phyloP scores from a whole-genome alignment of 2,113 vertebrate genomes.

The Oncorhynchus clarkii region DNA sequence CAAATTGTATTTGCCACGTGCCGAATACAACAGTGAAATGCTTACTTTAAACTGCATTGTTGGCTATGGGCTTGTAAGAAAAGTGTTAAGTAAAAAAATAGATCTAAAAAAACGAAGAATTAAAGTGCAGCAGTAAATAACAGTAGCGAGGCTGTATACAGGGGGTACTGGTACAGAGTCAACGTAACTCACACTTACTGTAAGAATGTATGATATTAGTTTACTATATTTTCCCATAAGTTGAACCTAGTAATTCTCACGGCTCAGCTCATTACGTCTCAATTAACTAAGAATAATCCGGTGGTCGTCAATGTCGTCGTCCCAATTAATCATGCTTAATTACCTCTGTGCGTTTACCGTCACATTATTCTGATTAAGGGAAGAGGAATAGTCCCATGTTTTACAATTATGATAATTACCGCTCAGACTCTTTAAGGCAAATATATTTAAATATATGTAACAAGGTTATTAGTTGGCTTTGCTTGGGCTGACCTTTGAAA shows the following conservation, averaged over 20 bases:
- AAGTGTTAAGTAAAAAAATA: too few species aligned
- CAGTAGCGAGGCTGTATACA: too few species aligned
- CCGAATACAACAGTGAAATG: too few species aligned
- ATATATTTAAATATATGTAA: slow-evolving; percentile 36
- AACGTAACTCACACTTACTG: too few species aligned
- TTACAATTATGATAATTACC: slow-evolving; percentile 45
- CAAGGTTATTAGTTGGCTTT: slow-evolving; percentile 40
- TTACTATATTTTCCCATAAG: neutral
- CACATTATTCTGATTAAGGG: slow-evolving; percentile 54
- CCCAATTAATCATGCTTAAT: slow-evolving; percentile 67
- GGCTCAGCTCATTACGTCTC: slow-evolving; percentile 54
- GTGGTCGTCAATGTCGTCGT: slow-evolving; percentile 47
- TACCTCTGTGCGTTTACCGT: slow-evolving; percentile 57
- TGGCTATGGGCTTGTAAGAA: too few species aligned
- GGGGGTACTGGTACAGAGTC: too few species aligned
- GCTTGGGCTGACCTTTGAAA: slow-evolving; percentile 17
- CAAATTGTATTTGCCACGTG: too few species aligned
- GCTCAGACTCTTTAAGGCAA: neutral
- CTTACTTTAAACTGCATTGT: too few species aligned
- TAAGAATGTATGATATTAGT: too few species aligned
- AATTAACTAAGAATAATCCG: slow-evolving; percentile 49
- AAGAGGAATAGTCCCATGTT: slow-evolving; percentile 45
- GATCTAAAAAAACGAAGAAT: too few species aligned
- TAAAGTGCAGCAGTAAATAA: too few species aligned
- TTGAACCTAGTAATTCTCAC: slow-evolving; percentile 20